Evolutionary conservation across 1,140 invertebrate species (phyloP).

Genomic region (Caenorhabditis tropicalis): DNA sequence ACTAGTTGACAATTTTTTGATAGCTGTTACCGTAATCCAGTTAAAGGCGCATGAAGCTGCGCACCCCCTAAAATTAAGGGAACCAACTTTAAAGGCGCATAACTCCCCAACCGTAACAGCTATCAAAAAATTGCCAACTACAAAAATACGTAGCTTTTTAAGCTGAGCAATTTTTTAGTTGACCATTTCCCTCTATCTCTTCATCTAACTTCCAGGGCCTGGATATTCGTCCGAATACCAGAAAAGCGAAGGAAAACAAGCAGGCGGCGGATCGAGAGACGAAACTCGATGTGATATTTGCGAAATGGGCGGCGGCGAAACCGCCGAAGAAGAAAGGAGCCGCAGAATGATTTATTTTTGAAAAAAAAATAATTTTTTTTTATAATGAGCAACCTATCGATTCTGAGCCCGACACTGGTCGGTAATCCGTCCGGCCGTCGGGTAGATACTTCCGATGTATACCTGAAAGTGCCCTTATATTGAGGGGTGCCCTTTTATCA

Average conservation of each 20-base stretch:
- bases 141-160: no score
- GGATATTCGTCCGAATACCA: not conserved
- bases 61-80: no score
- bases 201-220: not conserved
- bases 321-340: not conserved
- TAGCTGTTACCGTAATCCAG: no score
- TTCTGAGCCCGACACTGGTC: slow-evolving; percentile 54
- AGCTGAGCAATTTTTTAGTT: no score
- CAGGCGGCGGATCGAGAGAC: not conserved
- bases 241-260: not conserved
- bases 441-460: slow-evolving; percentile 59
- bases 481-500: no score
- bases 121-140: no score
- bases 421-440: slow-evolving; percentile 59
- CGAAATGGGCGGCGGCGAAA: not conserved
- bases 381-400: not conserved
- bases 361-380: not conserved
- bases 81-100: no score
- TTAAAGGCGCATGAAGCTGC: no score
- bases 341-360: not conserved
- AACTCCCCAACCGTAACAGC: no score
- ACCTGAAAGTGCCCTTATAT: slow-evolving; percentile 25
- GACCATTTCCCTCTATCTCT: no score
- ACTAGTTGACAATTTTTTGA: no score
- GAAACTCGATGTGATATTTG: not conserved